These are phyloP conservation scores for Columba janthina DNA, from an alignment of 2,113 vertebrate species.

Conservation along the genomic window DNA sequence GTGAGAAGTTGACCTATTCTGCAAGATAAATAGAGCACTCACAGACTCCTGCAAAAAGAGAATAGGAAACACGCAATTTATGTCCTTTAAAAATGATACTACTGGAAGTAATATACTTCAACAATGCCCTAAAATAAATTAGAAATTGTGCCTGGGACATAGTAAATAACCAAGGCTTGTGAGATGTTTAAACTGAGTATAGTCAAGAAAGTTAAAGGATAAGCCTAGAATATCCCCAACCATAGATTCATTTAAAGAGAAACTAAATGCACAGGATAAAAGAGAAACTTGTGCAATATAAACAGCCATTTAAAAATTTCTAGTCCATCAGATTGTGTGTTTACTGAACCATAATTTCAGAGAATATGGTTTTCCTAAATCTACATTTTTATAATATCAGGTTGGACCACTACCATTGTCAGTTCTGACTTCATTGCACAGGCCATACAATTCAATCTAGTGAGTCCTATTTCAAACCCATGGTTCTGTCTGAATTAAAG, in stretches of 20 bases:
- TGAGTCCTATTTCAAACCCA: not conserved
- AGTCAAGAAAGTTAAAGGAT: not conserved
- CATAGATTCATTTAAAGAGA: constrained; percentile 23
- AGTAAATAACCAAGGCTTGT: constrained; percentile 37
- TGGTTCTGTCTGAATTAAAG: not conserved
- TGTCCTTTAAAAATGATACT: constrained; percentile 21
- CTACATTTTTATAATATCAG: not conserved
- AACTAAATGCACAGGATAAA: not conserved
- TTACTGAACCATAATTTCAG: not conserved
- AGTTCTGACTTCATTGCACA: not conserved
- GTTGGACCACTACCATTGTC: not conserved
- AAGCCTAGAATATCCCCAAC: not conserved
- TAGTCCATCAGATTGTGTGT: not conserved
- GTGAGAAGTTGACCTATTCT: constrained; percentile 35
- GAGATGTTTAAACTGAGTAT: not conserved
- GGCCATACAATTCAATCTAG: not conserved
- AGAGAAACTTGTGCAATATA: not conserved
- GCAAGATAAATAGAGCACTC: constrained; percentile 35
- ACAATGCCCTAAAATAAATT: constrained; percentile 23
- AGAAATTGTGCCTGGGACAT: constrained; percentile 2
- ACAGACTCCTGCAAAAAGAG: constrained; percentile 9
- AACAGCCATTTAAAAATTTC: not conserved
- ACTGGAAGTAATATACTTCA: constrained; percentile 49
- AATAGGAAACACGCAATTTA: constrained; percentile 43
- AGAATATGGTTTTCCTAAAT: not conserved